A percentile compares a stretch with the other conserved stretches of the same genome.
These are phyloP conservation scores for Seira musarum DNA, from an alignment of 2,888 invertebrate species.

Conservation along the genomic window DNA sequence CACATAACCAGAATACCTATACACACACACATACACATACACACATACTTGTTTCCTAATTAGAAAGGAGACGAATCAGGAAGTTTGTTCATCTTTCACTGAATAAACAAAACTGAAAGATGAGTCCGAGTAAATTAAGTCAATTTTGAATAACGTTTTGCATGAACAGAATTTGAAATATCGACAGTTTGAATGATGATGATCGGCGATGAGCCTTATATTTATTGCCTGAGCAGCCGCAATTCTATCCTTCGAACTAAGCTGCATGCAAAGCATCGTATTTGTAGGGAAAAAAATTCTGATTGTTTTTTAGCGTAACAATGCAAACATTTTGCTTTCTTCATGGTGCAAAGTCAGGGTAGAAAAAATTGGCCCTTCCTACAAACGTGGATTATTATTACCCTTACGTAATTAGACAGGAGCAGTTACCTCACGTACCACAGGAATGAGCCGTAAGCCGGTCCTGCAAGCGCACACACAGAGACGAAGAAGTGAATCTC, in stretches of 20 bases:
- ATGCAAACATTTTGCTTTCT: constrained; percentile 51
- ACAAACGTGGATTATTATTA: constrained; percentile 47
- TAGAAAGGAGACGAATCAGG: not conserved
- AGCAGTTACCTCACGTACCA: constrained; percentile 46
- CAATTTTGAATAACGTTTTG: not conserved
- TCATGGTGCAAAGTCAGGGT: not conserved
- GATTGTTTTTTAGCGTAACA: constrained; percentile 11
- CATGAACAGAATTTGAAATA: constrained; percentile 10
- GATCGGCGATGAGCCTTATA: constrained; percentile 4
- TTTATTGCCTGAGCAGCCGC: constrained; percentile 9
- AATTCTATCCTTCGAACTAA: not conserved
- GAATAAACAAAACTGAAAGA: not conserved
- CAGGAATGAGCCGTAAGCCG: constrained; percentile 44
- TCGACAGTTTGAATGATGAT: constrained; percentile 11
- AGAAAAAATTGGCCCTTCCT: not conserved
- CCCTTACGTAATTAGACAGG: constrained; percentile 54
- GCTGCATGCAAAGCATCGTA: not conserved
- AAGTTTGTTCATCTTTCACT: not conserved
- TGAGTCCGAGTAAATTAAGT: constrained; percentile 2
- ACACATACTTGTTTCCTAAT: not conserved
- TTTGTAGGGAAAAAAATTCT: constrained; percentile 16
- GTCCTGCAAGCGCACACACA: constrained; percentile 8
- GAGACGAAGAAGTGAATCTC: too few relatives aligned
- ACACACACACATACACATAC: too few relatives aligned
- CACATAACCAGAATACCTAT: not conserved